Base-by-base conservation (phyloP, 53 echinoderm and acorn worm genomes). In the Apostichopus leukothele region DNA sequence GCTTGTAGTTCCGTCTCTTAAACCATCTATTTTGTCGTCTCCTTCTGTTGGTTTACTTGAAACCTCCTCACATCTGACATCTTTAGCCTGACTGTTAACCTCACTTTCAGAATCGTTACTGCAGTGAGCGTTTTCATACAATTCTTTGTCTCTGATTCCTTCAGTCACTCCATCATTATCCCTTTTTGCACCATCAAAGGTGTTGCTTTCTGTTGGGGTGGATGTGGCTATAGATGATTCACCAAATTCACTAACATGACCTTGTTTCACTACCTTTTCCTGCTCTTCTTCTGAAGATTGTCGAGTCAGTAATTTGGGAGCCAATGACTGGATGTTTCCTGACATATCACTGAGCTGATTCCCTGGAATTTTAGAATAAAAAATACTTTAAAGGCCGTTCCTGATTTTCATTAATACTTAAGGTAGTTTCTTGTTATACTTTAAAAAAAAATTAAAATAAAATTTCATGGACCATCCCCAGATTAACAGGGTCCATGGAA, bases 311-410 rank as follows among this genome's bases (percentile, higher is more conserved):
- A 22, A n/a, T 81, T 54, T 23, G 9, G 59, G 53, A 18, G 81
- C 81, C 9, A 81, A 81, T 55, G 81, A 81, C 9, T 81, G 81
- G 25, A 81, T 81, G 18, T 81, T 81, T 59, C 81, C 81, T 54
- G 81, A 81, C 81, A 81, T 81, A 21, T 81, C 81, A 81, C 55
- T 21, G 7, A 2, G 39, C 39, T 39, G 39, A 75, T 20, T 5
- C 11, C 76, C 25, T 25, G 5, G 6, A 75, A 39, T 3, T 3
- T 39, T 39, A 39, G 57, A 57, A 10, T 57, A 39, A 39, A 39
- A 39, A 3, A 39, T 39, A 39, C 39, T 39, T 39, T 39, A 39
- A 39, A 39, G 39, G 39, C 39, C 3, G 0, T 39, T 3, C 39
- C 39, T 39, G 39, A 39, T 39, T 39, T 39, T 39, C 39, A 39